phyloP scores from a whole-genome alignment of 2,797 vertebrate species.

The Loriculus beryllinus region DNA sequence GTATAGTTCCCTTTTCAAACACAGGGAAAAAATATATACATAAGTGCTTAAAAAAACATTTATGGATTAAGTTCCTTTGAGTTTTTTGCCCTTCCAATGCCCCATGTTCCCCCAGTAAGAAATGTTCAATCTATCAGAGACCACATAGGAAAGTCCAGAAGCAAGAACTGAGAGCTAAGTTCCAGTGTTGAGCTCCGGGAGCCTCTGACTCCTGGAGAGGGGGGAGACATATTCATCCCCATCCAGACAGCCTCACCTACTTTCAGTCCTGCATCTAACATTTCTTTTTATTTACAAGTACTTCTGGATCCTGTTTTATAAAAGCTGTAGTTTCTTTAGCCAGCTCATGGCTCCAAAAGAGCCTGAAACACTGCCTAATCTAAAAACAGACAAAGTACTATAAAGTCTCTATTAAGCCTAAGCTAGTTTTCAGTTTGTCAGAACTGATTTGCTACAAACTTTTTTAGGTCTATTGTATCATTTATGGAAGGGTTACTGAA shows the following conservation, averaged over 20 bases:
- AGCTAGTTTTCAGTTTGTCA: conserved; percentile 4
- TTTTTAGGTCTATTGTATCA: not conserved
- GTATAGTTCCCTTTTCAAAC: not conserved
- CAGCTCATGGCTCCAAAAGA: not conserved
- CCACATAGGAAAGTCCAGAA: not conserved
- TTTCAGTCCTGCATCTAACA: not conserved
- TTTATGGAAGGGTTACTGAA: not conserved
- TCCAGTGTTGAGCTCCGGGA: not conserved
- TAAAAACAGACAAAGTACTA: not conserved
- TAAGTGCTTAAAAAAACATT: not conserved
- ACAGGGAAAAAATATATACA: not conserved
- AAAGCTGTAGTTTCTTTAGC: not conserved
- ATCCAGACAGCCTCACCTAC: not conserved
- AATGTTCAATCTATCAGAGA: not conserved
- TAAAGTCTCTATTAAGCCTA: not conserved
- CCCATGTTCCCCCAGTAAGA: not conserved
- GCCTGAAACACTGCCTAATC: not conserved
- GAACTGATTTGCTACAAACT: not conserved
- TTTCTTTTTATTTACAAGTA: not conserved
- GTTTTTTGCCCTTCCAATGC: not conserved
- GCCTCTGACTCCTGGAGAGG: not conserved
- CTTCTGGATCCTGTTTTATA: not conserved
- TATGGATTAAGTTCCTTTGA: not conserved
- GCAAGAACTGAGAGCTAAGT: not conserved
- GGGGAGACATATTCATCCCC: not conserved